Base-by-base conservation (phyloP, 1,140 invertebrate species). In the Drosophila gunungcola region DNA sequence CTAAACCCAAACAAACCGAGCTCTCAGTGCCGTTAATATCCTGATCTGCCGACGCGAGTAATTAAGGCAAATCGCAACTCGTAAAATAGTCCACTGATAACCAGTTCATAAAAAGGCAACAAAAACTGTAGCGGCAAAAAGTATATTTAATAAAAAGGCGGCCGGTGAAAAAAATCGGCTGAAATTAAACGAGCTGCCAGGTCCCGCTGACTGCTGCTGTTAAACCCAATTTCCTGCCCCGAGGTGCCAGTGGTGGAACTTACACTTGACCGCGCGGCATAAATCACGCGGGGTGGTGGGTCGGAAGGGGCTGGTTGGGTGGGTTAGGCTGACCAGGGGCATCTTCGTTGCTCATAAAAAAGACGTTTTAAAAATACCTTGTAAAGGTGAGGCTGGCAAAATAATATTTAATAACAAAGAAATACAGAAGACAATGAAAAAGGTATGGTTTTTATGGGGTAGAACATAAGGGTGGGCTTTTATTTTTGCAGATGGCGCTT, bases 201-300 rank as follows among this genome's bases (percentile, higher is more conserved):
- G 48, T 46, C 38, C 46, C 38, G 46, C 32, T 67, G 67, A 54
- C 76, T 74, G 60, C 53, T 57, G 74, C 83, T 62, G 83, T 88
- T 89, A 86, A 86, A 86, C 83, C 70, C 79, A 86, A 86, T 79
- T 88, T 83, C 79, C 82, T 61, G 79, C 52, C 82, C 72, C 48
- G 38, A 79, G 80, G 75, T 79, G 73, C 60, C 65, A 60, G 72
- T 72, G 76, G 61, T 60, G 43, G 57, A 85, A 84, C 80, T 90
- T 89, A 89, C 85, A 89, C 85, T 89, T 89, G 84, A 89, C 84
- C 85, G 84, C 73, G 58, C 62, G 63, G 85, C 80, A 89, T 89
- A 89, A 89, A 89, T 89, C 84, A 89, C 62, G 54, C 29, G 48
- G 48, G 48, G 27, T 29, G 48, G 48, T 51, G 29, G 29, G n/a